phyloP scores from a whole-genome alignment of 2,113 vertebrate genomes.

The Toxostoma redivivum region DNA sequence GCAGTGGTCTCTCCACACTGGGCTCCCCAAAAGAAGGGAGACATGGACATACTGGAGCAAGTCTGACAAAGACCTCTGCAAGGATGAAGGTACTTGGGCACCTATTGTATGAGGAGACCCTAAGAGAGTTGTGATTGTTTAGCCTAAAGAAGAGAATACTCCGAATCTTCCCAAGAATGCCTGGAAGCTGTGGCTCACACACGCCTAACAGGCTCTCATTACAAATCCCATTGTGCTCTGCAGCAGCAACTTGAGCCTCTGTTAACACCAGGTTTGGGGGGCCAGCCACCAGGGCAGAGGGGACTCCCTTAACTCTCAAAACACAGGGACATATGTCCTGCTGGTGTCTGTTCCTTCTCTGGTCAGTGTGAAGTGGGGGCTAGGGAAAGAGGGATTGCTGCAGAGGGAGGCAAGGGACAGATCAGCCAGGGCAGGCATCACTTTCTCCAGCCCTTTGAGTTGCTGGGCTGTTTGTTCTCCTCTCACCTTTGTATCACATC shows the following conservation, averaged over 20 bases:
- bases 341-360: neutral
- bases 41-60: neutral
- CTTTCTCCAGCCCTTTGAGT: neutral
- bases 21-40: neutral
- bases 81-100: neutral
- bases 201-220: accelerated
- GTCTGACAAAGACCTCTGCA: neutral
- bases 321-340: neutral
- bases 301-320: neutral
- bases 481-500: neutral
- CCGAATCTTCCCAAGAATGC: neutral
- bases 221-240: accelerated
- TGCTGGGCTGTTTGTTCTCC: neutral
- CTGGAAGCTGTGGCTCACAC: neutral
- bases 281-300: neutral
- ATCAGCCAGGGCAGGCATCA: neutral
- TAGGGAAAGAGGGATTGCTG: neutral
- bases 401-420: neutral
- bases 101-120: neutral
- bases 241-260: accelerated
- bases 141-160: neutral
- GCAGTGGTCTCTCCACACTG: neutral
- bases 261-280: accelerated
- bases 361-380: neutral
- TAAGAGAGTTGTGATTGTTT: neutral